Evolutionary conservation across 2,113 vertebrate species (phyloP).

Genomic region (Chaetorhynchus papuensis): DNA sequence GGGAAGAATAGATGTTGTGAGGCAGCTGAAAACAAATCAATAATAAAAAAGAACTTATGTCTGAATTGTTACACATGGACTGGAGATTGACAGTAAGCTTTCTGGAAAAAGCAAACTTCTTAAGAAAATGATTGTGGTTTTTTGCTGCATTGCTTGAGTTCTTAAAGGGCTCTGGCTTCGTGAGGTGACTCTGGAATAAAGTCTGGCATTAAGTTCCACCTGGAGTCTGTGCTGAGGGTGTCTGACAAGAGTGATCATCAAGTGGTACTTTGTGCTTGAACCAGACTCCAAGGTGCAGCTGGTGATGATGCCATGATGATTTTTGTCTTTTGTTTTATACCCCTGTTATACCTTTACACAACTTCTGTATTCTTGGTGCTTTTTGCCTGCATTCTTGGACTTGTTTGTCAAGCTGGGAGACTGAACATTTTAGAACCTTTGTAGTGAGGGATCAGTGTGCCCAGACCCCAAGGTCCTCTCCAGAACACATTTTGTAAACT

Average conservation of each 20-base stretch:
- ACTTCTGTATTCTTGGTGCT: too few species aligned
- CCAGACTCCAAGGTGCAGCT: background rate
- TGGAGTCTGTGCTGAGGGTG: background rate
- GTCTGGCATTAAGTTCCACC: background rate
- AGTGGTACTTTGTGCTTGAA: background rate
- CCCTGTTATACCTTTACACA: too few species aligned
- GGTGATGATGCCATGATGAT: background rate
- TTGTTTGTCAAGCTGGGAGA: too few species aligned
- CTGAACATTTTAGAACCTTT: too few species aligned
- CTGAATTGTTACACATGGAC: background rate
- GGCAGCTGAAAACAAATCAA: background rate
- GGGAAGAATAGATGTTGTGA: background rate
- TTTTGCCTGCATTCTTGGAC: too few species aligned
- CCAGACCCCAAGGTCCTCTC: too few species aligned
- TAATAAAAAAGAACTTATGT: background rate
- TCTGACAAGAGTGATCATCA: background rate
- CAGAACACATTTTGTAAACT: too few species aligned
- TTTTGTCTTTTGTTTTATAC: too few species aligned
- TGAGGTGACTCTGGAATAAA: background rate
- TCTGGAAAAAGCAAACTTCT: background rate
- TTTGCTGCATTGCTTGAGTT: background rate
- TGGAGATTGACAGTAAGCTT: background rate
- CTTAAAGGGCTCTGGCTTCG: background rate
- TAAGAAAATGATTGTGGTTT: background rate
- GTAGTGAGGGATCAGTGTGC: too few species aligned